phyloP scores from a whole-genome alignment of 2,797 vertebrate species.

The Mormyrops attenuatus region DNA sequence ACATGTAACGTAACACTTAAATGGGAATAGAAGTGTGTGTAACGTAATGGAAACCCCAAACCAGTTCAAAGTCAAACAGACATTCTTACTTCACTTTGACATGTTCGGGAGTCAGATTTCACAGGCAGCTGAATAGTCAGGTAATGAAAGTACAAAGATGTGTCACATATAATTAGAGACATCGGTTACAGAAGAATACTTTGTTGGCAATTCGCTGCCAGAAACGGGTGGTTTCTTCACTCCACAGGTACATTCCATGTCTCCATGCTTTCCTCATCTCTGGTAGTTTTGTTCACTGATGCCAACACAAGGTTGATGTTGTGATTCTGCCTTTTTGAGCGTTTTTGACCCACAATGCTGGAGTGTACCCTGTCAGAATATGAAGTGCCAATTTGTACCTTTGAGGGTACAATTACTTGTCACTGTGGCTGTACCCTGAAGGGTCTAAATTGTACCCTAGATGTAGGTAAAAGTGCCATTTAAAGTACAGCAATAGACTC shows the following conservation, averaged over 20 bases:
- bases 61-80: neutral
- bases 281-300: neutral
- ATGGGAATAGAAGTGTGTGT: neutral
- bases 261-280: slow-evolving; percentile 33
- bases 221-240: slow-evolving; percentile 56
- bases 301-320: neutral
- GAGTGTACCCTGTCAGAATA: neutral
- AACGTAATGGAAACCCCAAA: neutral
- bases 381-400: neutral
- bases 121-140: slow-evolving; percentile 42
- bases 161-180: slow-evolving; percentile 58
- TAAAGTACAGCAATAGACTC: neutral
- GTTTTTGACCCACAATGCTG: neutral
- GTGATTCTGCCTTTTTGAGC: neutral
- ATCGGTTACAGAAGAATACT: slow-evolving; percentile 61
- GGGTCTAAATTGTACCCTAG: neutral
- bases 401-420: neutral
- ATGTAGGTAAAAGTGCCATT: neutral
- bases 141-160: slow-evolving; percentile 38
- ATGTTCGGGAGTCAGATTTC: slow-evolving; percentile 12
- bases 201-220: slow-evolving; percentile 56
- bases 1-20: neutral
- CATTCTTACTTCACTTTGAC: slow-evolving; percentile 13
- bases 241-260: slow-evolving; percentile 54
- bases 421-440: neutral